Conservation (phyloP, 2,888 invertebrate species). For the Parochlus steinenii region DNA sequence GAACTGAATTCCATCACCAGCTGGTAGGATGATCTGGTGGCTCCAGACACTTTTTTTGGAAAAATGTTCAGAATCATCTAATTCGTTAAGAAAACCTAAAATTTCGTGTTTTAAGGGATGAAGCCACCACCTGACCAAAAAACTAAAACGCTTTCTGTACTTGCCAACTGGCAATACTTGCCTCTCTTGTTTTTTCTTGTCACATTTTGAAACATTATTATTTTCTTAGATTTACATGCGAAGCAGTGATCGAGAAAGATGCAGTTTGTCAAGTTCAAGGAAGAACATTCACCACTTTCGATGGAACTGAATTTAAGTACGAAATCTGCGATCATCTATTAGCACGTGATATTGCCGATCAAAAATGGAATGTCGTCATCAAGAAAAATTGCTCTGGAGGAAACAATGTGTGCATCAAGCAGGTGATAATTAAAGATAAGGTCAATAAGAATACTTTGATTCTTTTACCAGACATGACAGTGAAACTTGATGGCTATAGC, state of each 20-base stretch:
- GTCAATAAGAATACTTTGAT: slow-evolving; percentile 33
- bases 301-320: slow-evolving; percentile 59
- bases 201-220: slow-evolving; percentile 9
- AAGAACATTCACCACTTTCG: slow-evolving; percentile 63
- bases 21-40: too few relatives aligned
- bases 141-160: too few relatives aligned
- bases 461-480: slow-evolving; percentile 39
- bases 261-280: slow-evolving; percentile 49
- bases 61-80: too few relatives aligned
- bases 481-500: slow-evolving; percentile 47
- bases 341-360: slow-evolving; percentile 46
- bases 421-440: slow-evolving; percentile 42
- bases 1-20: too few relatives aligned
- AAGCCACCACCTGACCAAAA: too few relatives aligned
- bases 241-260: slow-evolving; percentile 43
- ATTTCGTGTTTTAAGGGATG: too few relatives aligned
- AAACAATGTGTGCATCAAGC: slow-evolving; percentile 37
- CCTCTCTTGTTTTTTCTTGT: too few relatives aligned
- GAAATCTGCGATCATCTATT: slow-evolving; percentile 66
- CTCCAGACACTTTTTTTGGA: too few relatives aligned
- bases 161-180: too few relatives aligned
- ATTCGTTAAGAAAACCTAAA: too few relatives aligned
- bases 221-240: slow-evolving; percentile 40
- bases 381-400: slow-evolving; percentile 44
- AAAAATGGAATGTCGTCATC: slow-evolving; percentile 57